A percentile compares a stretch with the other conserved stretches of the same genome.
Conservation (phyloP, 2,113 vertebrate genomes). For the Taurulus bubalis region DNA sequence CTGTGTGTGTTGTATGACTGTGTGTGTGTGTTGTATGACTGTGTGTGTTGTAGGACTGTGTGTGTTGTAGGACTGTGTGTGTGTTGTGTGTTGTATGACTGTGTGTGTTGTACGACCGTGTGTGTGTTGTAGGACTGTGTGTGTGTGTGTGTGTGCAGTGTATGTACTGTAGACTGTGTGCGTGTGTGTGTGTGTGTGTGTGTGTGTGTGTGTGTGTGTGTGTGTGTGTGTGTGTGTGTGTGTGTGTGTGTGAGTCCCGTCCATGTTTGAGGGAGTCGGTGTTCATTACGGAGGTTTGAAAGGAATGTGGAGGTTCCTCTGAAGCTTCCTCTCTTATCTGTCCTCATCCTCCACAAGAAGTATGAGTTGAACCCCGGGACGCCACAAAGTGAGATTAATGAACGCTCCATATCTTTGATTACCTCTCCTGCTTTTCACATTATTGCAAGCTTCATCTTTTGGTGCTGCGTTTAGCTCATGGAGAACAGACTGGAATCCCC, state of each 20-base stretch:
- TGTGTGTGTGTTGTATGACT: too few relatives aligned
- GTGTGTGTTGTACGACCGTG: too few relatives aligned
- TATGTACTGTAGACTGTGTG: too few relatives aligned
- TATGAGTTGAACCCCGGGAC: constrained; percentile 50
- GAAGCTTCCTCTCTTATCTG: constrained; percentile 64
- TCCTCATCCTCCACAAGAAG: constrained; percentile 60
- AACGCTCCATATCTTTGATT: constrained; percentile 49
- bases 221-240: too few relatives aligned
- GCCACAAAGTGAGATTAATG: constrained; percentile 50
- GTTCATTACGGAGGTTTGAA: constrained; percentile 50
- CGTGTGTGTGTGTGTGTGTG: too few relatives aligned
- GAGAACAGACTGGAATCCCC: constrained; percentile 3
- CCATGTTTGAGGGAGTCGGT: constrained; percentile 46
- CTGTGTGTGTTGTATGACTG: too few relatives aligned
- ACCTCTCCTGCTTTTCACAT: constrained; percentile 29
- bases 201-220: too few relatives aligned
- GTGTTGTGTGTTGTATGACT: too few relatives aligned
- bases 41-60: too few relatives aligned
- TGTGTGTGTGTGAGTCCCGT: neutral
- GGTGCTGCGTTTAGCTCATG: neutral
- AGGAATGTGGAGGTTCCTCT: constrained; percentile 73
- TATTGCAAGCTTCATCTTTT: constrained; percentile 22
- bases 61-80: too few relatives aligned
- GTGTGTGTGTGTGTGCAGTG: too few relatives aligned
- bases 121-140: too few relatives aligned